phyloP scores from a whole-genome alignment of 1,140 invertebrate species.

The Papilio polyxenes region DNA sequence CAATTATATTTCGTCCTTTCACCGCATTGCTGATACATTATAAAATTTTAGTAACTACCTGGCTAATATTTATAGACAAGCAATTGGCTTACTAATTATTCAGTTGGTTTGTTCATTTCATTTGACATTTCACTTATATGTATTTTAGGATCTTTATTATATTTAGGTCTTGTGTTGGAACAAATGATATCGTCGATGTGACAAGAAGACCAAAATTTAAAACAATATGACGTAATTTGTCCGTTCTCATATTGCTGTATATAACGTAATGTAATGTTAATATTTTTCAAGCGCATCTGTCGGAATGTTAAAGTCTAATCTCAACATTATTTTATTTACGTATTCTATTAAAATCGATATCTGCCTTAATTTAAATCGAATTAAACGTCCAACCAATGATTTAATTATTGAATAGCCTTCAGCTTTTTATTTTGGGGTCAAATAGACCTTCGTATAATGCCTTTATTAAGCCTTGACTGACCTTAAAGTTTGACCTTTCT shows the following conservation, averaged over 20 bases:
- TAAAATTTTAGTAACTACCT: neutral
- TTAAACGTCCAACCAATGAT: neutral
- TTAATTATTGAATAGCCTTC: neutral
- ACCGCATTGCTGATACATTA: neutral
- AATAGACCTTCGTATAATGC: neutral
- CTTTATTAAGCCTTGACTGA: neutral
- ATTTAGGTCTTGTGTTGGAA: neutral
- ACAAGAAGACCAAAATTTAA: neutral
- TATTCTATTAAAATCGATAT: neutral
- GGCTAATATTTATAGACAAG: neutral
- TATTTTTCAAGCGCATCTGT: neutral
- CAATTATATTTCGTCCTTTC: neutral
- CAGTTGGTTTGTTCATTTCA: neutral
- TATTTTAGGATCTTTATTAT: neutral
- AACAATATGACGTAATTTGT: neutral
- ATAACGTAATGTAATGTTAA: too few relatives aligned
- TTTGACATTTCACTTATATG: neutral
- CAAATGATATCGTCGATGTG: neutral
- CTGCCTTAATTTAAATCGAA: neutral
- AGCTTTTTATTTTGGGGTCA: constrained; percentile 9
- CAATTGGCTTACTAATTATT: neutral
- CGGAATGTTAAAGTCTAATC: neutral
- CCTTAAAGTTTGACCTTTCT: neutral
- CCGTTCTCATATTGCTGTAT: too few relatives aligned
- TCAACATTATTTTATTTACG: neutral